Conservation (phyloP, 2,888 invertebrate genomes). For the Lasioglossum marginatum region DNA sequence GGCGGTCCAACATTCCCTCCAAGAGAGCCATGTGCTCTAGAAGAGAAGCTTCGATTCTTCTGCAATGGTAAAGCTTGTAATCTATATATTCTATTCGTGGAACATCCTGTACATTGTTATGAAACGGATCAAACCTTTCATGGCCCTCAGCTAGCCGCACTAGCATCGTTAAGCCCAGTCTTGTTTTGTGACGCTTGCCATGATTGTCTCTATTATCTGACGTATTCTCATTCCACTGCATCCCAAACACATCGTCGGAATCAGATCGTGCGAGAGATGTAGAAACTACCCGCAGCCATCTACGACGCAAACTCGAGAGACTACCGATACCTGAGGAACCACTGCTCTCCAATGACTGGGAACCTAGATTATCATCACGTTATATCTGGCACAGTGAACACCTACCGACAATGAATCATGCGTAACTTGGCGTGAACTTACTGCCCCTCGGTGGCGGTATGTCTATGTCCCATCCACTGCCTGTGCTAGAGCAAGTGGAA, state of each 20-base stretch:
- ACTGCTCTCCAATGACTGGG: constrained; percentile 80
- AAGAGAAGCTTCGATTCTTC: constrained; percentile 90
- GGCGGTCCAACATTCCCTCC: constrained; percentile 90
- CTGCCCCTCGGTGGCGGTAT: constrained; percentile 74
- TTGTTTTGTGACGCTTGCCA: constrained; percentile 84
- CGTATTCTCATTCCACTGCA: constrained; percentile 73
- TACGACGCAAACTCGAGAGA: constrained; percentile 86
- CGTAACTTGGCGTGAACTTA: constrained; percentile 64
- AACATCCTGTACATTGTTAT: neutral
- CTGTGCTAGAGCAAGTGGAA: constrained; percentile 80
- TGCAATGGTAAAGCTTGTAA: constrained; percentile 71
- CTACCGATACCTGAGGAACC: constrained; percentile 82
- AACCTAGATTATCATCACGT: constrained; percentile 73
- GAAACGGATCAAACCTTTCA: constrained; percentile 83
- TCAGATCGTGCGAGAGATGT: constrained; percentile 86
- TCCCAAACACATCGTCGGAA: constrained; percentile 80
- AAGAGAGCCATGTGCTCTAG: constrained; percentile 92
- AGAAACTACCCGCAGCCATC: constrained; percentile 86
- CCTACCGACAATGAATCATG: constrained; percentile 6
- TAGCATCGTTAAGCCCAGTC: constrained; percentile 89
- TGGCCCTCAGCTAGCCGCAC: constrained; percentile 86
- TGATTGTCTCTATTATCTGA: constrained; percentile 66
- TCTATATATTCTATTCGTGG: neutral
- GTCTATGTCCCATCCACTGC: constrained; percentile 82
- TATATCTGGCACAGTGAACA: constrained; percentile 30